Conservation (phyloP, 1,140 invertebrate genomes). For the Globodera ellingtonae region DNA sequence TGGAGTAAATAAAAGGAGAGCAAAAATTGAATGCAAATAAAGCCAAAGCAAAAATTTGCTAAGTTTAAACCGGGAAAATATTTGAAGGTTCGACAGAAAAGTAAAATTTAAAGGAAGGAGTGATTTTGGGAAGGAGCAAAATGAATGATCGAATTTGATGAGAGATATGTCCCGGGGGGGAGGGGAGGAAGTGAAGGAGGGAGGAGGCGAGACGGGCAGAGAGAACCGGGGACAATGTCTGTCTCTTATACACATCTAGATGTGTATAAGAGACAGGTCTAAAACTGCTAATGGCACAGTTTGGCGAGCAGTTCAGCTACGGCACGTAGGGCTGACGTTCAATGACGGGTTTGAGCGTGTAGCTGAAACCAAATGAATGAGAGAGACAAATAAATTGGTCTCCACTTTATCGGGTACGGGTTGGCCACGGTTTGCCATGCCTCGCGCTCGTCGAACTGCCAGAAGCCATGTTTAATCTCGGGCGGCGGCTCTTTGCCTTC, state of each 20-base stretch:
- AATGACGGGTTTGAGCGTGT: slow-evolving; percentile 61
- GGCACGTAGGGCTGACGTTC: slow-evolving; percentile 58
- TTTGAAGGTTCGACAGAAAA: neutral
- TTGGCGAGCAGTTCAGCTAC: neutral
- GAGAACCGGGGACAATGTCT: no score
- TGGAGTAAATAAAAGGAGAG: no score
- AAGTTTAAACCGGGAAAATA: neutral
- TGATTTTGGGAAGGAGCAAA: neutral
- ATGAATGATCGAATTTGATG: neutral
- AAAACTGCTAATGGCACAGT: no score
- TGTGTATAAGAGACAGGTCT: no score
- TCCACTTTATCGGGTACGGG: slow-evolving; percentile 63
- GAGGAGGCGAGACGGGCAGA: neutral
- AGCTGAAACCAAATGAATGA: slow-evolving; percentile 39
- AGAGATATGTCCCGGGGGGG: neutral
- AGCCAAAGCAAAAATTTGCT: neutral
- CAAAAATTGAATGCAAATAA: neutral
- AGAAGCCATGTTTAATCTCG: slow-evolving; percentile 48
- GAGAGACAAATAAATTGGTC: slow-evolving; percentile 21
- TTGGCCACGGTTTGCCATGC: slow-evolving; percentile 63
- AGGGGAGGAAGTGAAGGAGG: neutral
- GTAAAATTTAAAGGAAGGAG: neutral
- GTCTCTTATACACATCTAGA: no score
- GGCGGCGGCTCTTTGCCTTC: slow-evolving; percentile 36
- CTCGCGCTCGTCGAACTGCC: slow-evolving; percentile 61